Evolutionary conservation across 2,113 vertebrate species (phyloP), one percentile per base, ranked within the genome.

Genomic region (Scortum barcoo): DNA sequence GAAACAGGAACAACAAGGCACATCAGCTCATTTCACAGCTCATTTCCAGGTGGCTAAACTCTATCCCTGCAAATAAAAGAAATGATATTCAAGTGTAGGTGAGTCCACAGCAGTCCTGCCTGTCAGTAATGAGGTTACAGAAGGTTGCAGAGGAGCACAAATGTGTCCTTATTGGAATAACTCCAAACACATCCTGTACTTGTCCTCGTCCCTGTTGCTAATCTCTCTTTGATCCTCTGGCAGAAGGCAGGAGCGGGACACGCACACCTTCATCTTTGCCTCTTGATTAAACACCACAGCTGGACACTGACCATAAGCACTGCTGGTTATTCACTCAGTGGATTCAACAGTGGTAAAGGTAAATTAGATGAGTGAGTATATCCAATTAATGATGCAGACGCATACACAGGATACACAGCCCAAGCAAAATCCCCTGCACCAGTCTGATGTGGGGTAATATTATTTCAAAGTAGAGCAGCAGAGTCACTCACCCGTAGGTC

Each of bases 401-500:
- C 33, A 36, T 36, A 36, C 3, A 36, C 33, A 36, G 33, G 6
- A 36, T 36, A 51, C 48, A 54, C 20, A 57, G 30, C 24, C 60
- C 42, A 22, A 38, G 48, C 62, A 38, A 30, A 56, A 69, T 13
- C 46, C 6, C 38, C 44, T 22, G 22, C 28, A 56, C 11, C 33
- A 2, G 38, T 72, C 12, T 46, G 5, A n/a, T 50, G 14, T 51
- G 53, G 2, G 19, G 51, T 33, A 36, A 46, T 68, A 61, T 19
- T 20, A 46, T n/a, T n/a, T 36, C 10, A 50, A 73, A 76, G 20
- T 26, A 51, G 54, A n/a, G n/a, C n/a, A n/a, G n/a, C n/a, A n/a
- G n/a, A 20, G 4, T 76, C 17, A 94, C 97, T 97, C 87, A 99
- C 98, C 95, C 93, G 95, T 7, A 99, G 93, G 84, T 98, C 97